A percentile compares a stretch with the other conserved stretches of the same genome.
phyloP scores from a whole-genome alignment of 2,797 vertebrate genomes.

The Rachycentron canadum region DNA sequence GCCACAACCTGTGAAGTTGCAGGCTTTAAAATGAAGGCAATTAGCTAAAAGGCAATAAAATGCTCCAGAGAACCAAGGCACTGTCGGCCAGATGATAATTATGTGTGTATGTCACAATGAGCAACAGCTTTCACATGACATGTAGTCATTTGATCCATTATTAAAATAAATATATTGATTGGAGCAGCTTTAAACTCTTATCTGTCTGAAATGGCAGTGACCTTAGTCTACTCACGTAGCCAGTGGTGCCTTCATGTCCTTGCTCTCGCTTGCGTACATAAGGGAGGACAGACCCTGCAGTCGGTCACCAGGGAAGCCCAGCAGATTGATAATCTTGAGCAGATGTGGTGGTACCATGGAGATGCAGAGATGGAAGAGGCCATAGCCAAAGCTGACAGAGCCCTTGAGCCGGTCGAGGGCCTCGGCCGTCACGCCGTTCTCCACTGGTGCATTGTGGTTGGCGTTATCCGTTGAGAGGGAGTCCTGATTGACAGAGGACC shows the following conservation, averaged over 20 bases:
- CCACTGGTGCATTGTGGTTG: conserved; percentile 90
- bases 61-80: too few relatives aligned
- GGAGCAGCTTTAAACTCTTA: not conserved
- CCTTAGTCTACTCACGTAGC: conserved; percentile 94
- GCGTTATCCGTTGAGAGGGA: conserved; percentile 89
- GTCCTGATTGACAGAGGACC: conserved; percentile 85
- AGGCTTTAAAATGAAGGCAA: too few relatives aligned
- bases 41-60: too few relatives aligned
- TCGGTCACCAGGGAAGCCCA: conserved; percentile 99
- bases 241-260: conserved; percentile 99
- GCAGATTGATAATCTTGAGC: conserved; percentile 99
- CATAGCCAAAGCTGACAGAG: conserved; percentile 99
- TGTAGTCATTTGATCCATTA: not conserved
- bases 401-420: conserved; percentile 97
- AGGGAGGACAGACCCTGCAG: conserved; percentile 97
- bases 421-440: conserved; percentile 82
- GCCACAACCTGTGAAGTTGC: too few relatives aligned
- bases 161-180: not conserved
- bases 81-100: too few relatives aligned
- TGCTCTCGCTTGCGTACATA: conserved; percentile 98
- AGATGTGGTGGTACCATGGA: conserved; percentile 99
- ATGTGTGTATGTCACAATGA: too few relatives aligned
- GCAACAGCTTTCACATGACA: too few relatives aligned
- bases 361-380: conserved; percentile 99
- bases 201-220: not conserved